Evolutionary conservation across 1,140 invertebrate species (phyloP).

Genomic region (Drosophila athabasca): DNA sequence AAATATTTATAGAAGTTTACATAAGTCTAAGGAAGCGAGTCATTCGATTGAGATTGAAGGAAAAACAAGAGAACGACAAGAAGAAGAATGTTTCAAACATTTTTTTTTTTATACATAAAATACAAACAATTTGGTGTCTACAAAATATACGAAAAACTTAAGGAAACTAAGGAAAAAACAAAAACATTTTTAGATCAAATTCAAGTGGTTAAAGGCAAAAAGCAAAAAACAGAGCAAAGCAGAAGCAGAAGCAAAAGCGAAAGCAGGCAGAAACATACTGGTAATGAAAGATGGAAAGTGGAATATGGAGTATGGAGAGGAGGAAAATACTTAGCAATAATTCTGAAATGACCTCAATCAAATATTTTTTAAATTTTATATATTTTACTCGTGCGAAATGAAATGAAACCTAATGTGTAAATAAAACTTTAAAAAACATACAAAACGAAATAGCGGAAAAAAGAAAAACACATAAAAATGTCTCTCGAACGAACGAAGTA

Average conservation of each 20-base stretch:
- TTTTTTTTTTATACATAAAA: conserved; percentile 39
- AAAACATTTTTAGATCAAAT: conserved; percentile 71
- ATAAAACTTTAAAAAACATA: conserved; percentile 52
- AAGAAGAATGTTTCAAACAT: conserved; percentile 48
- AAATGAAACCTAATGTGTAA: conserved; percentile 58
- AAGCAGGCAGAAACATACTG: neutral
- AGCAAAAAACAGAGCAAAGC: conserved; percentile 3
- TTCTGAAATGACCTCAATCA: conserved; percentile 84
- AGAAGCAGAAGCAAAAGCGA: conserved; percentile 2
- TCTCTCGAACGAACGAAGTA: conserved; percentile 84
- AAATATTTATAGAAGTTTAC: conserved; percentile 72
- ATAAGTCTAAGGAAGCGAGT: conserved; percentile 37
- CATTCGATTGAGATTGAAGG: neutral
- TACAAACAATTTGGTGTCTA: conserved; percentile 64
- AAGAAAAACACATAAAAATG: conserved; percentile 69
- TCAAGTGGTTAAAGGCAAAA: conserved; percentile 41
- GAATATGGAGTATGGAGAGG: conserved; percentile 22
- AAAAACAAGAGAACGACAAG: conserved; percentile 4
- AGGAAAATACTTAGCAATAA: conserved; percentile 81
- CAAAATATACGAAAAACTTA: conserved; percentile 55
- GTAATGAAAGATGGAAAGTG: conserved; percentile 5
- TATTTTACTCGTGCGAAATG: conserved; percentile 71
- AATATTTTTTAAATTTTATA: conserved; percentile 83
- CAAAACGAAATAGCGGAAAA: conserved; percentile 67
- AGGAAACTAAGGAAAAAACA: conserved; percentile 17